Evolutionary conservation across 2,113 vertebrate genomes (phyloP), one percentile per base, ranked within the genome.

Genomic region (Caranx melampygus): DNA sequence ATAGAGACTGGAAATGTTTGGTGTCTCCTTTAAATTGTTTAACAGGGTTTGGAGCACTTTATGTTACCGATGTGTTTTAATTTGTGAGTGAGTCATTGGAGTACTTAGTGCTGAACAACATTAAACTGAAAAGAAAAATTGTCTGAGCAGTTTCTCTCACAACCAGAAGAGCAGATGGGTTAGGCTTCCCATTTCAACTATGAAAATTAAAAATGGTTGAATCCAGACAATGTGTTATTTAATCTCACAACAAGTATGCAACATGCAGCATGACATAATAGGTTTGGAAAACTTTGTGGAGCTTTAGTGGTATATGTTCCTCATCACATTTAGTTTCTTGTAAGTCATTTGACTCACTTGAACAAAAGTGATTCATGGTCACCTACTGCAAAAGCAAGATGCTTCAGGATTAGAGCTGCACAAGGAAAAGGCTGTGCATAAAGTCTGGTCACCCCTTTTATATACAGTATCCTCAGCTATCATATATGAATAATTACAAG

Each of bases 281-380:
- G 18, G 15, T 18, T 20, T 49, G 4, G 44, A 65, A 26, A 26
- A 26, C 26, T 26, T 26, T 26, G 26, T 26, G 44, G 26, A 65
- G 51, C 64, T n/a, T 20, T 31, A 51, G 64, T 51, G 4, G 16
- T 10, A 6, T 9, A 66, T 11, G 44, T 49, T 49, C 49, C 15
- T 66, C 8, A 65, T n/a, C 33, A 42, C 18, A 51, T 7, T 10
- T 4, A 65, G 26, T 6, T 65, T 21, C 44, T 33, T 6, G 37
- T 37, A 8, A 8, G 37, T 37, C 37, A 6, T 40, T 40, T 40
- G 40, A 40, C 40, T 40, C 2, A 9, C 40, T 42, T 49, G 15
- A 15, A 49, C 5, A 49, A 6, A 42, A 31, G 14, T 68, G 44
- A 71, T 60, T 33, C 34, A 59, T 60, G n/a, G 61, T 79, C 54